Percentiles rank a stretch among this genome's conserved stretches.
These are phyloP conservation scores for Papilio helenus DNA, from an alignment of 1,140 invertebrate species.

Conservation along the genomic window DNA sequence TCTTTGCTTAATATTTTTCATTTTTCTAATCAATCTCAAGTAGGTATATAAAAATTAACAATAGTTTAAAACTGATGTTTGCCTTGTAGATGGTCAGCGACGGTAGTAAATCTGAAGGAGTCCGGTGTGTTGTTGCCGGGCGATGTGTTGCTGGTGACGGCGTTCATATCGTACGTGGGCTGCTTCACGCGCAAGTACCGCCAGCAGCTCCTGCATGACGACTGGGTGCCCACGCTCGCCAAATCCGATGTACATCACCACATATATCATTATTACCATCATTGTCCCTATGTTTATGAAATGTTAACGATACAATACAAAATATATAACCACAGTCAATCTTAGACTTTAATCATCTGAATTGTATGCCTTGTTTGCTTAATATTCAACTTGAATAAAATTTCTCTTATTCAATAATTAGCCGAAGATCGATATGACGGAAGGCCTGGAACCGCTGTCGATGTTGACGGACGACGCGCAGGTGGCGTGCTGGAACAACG, in stretches of 20 bases:
- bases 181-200: constrained; percentile 95
- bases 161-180: constrained; percentile 98
- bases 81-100: constrained; percentile 87
- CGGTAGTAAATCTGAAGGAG: constrained; percentile 84
- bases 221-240: constrained; percentile 90
- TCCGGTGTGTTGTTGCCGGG: constrained; percentile 91
- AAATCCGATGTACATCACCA: constrained; percentile 82
- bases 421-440: constrained; percentile 91
- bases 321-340: neutral
- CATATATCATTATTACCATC: neutral
- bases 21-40: neutral
- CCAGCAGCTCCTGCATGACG: constrained; percentile 89
- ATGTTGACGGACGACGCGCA: constrained; percentile 95
- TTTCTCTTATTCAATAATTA: constrained; percentile 51
- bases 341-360: too few relatives aligned
- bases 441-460: constrained; percentile 90
- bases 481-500: constrained; percentile 97
- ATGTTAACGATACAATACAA: neutral
- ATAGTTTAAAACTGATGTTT: neutral
- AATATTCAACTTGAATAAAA: neutral
- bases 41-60: neutral
- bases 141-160: constrained; percentile 93
- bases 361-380: neutral
- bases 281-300: neutral
- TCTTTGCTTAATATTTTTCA: neutral